Percentiles rank a stretch among this genome's conserved stretches.
Conservation (phyloP, 1,140 invertebrate genomes). For the Dinothrombium tinctorium region DNA sequence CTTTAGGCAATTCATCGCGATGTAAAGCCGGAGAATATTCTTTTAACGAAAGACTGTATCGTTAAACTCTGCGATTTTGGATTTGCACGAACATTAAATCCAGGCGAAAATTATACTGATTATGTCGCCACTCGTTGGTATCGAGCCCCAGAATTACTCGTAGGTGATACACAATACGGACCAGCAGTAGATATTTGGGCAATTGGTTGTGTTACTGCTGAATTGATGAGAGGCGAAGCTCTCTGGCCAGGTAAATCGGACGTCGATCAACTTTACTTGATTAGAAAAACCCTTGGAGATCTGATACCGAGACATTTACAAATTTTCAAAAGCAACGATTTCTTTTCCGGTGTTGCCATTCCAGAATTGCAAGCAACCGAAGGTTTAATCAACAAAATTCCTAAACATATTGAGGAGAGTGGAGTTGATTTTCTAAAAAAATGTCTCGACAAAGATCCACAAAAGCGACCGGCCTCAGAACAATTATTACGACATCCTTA, state of each 20-base stretch:
- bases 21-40: constrained; percentile 96
- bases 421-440: constrained; percentile 60
- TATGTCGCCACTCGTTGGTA: constrained; percentile 99
- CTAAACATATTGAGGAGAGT: constrained; percentile 36
- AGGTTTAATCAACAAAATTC: constrained; percentile 57
- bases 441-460: constrained; percentile 83
- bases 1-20: constrained; percentile 68
- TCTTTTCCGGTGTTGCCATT: constrained; percentile 59
- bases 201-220: constrained; percentile 80
- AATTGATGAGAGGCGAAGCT: constrained; percentile 78
- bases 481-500: constrained; percentile 68
- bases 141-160: constrained; percentile 77
- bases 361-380: constrained; percentile 47
- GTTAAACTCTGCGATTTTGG: constrained; percentile 84
- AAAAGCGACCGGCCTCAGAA: constrained; percentile 62
- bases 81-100: constrained; percentile 87
- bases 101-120: constrained; percentile 90
- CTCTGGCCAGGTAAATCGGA: constrained; percentile 96
- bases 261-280: constrained; percentile 89
- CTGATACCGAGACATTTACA: constrained; percentile 75
- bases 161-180: constrained; percentile 90
- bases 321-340: constrained; percentile 84
- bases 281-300: constrained; percentile 56
- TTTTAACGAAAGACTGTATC: constrained; percentile 73
- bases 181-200: constrained; percentile 96